These are phyloP conservation scores for Gadus chalcogrammus DNA, from an alignment of 2,113 vertebrate genomes.

Conservation along the genomic window DNA sequence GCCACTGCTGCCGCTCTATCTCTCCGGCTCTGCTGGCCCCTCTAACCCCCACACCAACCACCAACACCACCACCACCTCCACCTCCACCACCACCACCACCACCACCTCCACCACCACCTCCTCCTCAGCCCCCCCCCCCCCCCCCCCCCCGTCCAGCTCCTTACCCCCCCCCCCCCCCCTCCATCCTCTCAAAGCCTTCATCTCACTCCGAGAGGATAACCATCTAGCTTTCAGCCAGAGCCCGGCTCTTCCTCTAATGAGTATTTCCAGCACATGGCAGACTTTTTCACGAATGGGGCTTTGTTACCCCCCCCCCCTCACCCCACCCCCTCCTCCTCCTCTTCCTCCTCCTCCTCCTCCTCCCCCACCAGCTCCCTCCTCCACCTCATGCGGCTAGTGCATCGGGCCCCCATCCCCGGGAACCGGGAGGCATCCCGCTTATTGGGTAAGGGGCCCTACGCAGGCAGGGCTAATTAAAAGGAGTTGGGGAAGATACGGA, in stretches of 20 bases:
- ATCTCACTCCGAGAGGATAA: conserved; percentile 50
- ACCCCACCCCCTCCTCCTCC: not conserved
- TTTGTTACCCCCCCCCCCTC: conserved; percentile 39
- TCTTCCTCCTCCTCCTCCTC: not conserved
- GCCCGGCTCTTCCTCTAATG: conserved; percentile 54
- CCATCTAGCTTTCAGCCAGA: conserved; percentile 60
- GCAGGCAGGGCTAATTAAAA: no score
- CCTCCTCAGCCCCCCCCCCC: conserved; percentile 55
- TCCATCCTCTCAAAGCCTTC: conserved; percentile 37
- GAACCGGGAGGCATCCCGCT: no score
- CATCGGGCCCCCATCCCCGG: conserved; percentile 14
- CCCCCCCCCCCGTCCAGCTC: conserved; percentile 36
- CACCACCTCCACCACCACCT: conserved; percentile 12
- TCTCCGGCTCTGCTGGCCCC: not conserved
- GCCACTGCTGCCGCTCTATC: not conserved
- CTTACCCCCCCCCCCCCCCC: conserved; percentile 30
- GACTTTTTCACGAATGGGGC: conserved; percentile 43
- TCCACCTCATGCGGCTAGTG: no score
- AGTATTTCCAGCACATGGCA: conserved; percentile 46
- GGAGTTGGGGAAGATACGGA: not conserved
- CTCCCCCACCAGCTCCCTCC: not conserved
- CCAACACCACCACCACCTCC: conserved; percentile 8
- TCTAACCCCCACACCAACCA: conserved; percentile 15
- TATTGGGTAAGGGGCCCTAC: no score
- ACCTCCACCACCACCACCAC: not conserved